Evolutionary conservation across 2,797 vertebrate species (phyloP), one percentile per base, ranked within the genome.

Genomic region (Bucorvus abyssinicus): DNA sequence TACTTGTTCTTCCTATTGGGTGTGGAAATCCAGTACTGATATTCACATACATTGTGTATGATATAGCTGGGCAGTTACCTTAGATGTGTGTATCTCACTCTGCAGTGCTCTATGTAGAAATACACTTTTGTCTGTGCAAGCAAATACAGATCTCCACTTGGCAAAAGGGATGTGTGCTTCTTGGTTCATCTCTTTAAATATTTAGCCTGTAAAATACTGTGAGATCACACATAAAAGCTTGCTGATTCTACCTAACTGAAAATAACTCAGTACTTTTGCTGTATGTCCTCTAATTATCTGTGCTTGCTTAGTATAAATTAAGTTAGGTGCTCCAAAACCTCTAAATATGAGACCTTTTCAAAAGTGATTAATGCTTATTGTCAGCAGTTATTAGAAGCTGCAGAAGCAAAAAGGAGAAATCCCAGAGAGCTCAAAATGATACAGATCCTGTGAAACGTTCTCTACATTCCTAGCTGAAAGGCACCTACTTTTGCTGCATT

Each of bases 331-430:
- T 90, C 84, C 4, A 18, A 92, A 93, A 83, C 14, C 50, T 74
- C 29, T 61, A 38, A 63, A 84, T 86, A 47, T 57, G 75, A 61
- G 69, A 92, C 88, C 90, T 94, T 90, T 94, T 49, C 61, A 73
- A 24, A 92, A 87, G 52, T 26, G 45, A 94, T 90, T 92, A 80
- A 92, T 73, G 36, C 36, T 57, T 90, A 61, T 78, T 87, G 50
- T 84, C 69, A 84, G 73, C 81, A 87, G 64, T 75, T 93, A 60
- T 85, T 90, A 94, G 71, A 91, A 80, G 45, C 61, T 79, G 73
- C 53, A 82, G 52, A 82, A 91, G 20, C 70, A 53, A 77, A 93
- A 90, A 60, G 56, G 32, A 77, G 40, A 94, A 93, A 85, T 93
- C 45, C 26, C 5, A 2, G 44, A 52, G 52, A 93, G 60, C 40